Base-by-base conservation (phyloP, 2,113 vertebrate genomes). In the Rhineura floridana region DNA sequence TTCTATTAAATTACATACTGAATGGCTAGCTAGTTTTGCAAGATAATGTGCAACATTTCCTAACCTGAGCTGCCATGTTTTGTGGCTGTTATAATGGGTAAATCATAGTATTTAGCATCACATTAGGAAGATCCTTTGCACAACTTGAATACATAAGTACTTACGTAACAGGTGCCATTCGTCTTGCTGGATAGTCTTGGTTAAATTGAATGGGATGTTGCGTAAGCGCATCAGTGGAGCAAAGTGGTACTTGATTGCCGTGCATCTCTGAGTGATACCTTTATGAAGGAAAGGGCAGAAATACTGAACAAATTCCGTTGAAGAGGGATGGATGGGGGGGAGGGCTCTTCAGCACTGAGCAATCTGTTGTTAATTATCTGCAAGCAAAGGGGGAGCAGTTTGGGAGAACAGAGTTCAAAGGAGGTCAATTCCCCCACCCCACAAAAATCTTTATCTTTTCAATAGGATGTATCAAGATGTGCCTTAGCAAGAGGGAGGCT, bases 151-250 rank as follows among this genome's bases (percentile, higher is more conserved):
- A 1, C 4, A 30, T 36, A 81, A 80, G 63, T 86, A 95, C 97
- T 97, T 94, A 98, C 95, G 96, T 75, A 98, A 94, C 88, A 98
- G 97, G 89, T 98, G 97, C 97, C 98, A 98, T 93, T 98, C 96
- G 1, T 98, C 97, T 95, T 98, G 97, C 52, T 98, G 97, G 87
- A 98, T 98, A 79, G 95, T 97, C 91, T 97, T 97, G 42, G 96
- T 98, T 91, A 98, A 94, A 95, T 98, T 98, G 92, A 98, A 97
- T 9, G 97, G 97, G 92, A 98, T 96, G 94, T 98, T 98, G 91
- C 96, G 92, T 90, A 98, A 95, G 92, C 95, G 92, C 91, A 98
- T 97, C 12, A 97, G 97, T 86, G 98, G 97, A 59, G 98, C 97
- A 94, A 98, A 98, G 92, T 97, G 97, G 93, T 98, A 98, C 94